phyloP scores from a whole-genome alignment of 53 echinoderm and acorn worm species.

The Patiria pectinifera region DNA sequence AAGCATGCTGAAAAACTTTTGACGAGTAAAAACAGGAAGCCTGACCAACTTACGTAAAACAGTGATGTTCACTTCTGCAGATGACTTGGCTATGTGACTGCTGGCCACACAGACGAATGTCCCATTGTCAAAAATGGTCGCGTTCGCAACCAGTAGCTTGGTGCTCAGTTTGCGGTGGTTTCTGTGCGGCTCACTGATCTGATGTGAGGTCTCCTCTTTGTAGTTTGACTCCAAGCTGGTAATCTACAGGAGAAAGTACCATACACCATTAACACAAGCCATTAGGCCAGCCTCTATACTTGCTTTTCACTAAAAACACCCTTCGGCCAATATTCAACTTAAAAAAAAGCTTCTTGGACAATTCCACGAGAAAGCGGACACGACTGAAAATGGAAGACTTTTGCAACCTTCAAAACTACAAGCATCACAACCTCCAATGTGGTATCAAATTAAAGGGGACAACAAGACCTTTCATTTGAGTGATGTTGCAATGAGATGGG shows the following conservation, averaged over 20 bases:
- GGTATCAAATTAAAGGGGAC: too few relatives aligned
- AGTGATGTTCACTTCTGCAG: constrained; percentile 33
- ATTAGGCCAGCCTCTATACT: too few relatives aligned
- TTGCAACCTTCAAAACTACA: too few relatives aligned
- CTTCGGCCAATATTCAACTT: too few relatives aligned
- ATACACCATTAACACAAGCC: neutral
- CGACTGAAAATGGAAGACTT: too few relatives aligned
- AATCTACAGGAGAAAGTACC: neutral
- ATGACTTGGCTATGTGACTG: constrained; percentile 18
- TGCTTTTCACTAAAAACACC: too few relatives aligned
- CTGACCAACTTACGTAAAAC: constrained; percentile 47
- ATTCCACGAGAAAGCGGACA: too few relatives aligned
- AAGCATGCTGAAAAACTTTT: too few relatives aligned
- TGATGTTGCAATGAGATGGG: too few relatives aligned
- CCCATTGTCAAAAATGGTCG: constrained; percentile 34
- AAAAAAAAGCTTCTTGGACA: too few relatives aligned
- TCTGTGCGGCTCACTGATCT: constrained; percentile 14
- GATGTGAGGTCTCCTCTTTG: constrained; percentile 27
- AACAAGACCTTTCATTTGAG: too few relatives aligned
- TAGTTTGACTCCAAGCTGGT: constrained; percentile 32
- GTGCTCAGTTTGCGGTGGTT: constrained; percentile 36
- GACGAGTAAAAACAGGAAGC: neutral
- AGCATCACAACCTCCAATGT: too few relatives aligned
- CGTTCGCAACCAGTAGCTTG: constrained; percentile 5
- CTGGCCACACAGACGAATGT: constrained; percentile 22